phyloP scores from a whole-genome alignment of 2,888 invertebrate species.

The Mythimna pallens region DNA sequence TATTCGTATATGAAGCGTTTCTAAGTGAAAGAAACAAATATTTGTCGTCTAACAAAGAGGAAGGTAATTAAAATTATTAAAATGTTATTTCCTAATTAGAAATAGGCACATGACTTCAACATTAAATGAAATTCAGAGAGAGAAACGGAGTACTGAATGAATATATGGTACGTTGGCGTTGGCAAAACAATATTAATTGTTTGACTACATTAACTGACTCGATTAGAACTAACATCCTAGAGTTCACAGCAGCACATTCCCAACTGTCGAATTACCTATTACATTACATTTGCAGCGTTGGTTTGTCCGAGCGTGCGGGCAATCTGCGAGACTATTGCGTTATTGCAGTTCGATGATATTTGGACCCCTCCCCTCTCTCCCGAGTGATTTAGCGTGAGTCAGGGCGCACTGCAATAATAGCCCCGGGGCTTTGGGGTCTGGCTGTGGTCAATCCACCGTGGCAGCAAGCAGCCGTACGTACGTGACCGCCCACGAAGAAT shows the following conservation, averaged over 20 bases:
- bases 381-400: neutral
- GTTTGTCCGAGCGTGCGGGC: neutral
- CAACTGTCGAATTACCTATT: neutral
- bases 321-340: constrained; percentile 17
- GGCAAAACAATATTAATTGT: too few relatives aligned
- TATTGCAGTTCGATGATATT: constrained; percentile 25
- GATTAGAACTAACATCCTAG: too few relatives aligned
- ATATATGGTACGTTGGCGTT: too few relatives aligned
- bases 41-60: neutral
- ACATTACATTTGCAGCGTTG: neutral
- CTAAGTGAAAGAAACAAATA: neutral
- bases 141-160: too few relatives aligned
- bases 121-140: too few relatives aligned
- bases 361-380: neutral
- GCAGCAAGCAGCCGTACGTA: neutral
- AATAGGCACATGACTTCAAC: too few relatives aligned
- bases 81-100: too few relatives aligned
- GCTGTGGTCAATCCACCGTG: too few relatives aligned
- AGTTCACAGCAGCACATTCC: too few relatives aligned
- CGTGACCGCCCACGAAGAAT: too few relatives aligned
- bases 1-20: neutral
- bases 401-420: neutral
- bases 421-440: neutral
- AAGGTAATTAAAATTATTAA: too few relatives aligned
- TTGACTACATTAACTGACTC: too few relatives aligned